Conservation (phyloP, 2,113 vertebrate species). For the Plectropomus leopardus region DNA sequence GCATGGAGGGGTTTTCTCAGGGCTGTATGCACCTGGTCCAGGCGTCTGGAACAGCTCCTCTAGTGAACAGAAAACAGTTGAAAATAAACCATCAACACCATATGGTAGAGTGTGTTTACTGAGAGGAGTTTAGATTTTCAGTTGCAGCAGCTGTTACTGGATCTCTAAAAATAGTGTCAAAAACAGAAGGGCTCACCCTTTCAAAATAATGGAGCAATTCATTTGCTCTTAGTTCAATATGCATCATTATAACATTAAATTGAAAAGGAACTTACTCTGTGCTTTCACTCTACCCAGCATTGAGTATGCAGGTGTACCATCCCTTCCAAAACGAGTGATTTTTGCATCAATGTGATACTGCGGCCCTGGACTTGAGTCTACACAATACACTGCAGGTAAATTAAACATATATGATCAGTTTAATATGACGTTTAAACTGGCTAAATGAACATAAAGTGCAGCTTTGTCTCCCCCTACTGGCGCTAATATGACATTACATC, state of each 20-base stretch:
- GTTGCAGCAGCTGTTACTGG: conserved; percentile 48
- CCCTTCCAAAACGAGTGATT: conserved; percentile 88
- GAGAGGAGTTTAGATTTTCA: conserved; percentile 4
- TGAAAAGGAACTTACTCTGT: conserved; percentile 79
- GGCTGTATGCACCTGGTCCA: conserved; percentile 89
- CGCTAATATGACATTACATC: conserved; percentile 4
- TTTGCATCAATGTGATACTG: conserved; percentile 87
- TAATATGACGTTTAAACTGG: not conserved
- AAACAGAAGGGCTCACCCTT: conserved; percentile 15
- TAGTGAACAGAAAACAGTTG: conserved; percentile 53
- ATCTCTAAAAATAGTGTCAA: conserved; percentile 5
- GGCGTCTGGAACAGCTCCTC: conserved; percentile 81
- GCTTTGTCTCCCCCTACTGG: conserved; percentile 67
- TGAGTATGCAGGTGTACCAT: conserved; percentile 87
- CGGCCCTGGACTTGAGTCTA: conserved; percentile 88
- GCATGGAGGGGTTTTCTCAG: conserved; percentile 82
- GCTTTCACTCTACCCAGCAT: conserved; percentile 84
- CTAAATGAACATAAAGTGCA: not conserved
- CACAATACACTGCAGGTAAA: conserved; percentile 79
- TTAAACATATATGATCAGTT: not conserved
- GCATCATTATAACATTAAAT: not conserved
- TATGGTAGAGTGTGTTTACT: conserved; percentile 1
- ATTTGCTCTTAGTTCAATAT: not conserved
- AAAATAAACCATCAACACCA: conserved; percentile 22
- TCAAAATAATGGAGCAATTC: not conserved